phyloP scores from a whole-genome alignment of 2,797 vertebrate species.

The Denticeps clupeoides region DNA sequence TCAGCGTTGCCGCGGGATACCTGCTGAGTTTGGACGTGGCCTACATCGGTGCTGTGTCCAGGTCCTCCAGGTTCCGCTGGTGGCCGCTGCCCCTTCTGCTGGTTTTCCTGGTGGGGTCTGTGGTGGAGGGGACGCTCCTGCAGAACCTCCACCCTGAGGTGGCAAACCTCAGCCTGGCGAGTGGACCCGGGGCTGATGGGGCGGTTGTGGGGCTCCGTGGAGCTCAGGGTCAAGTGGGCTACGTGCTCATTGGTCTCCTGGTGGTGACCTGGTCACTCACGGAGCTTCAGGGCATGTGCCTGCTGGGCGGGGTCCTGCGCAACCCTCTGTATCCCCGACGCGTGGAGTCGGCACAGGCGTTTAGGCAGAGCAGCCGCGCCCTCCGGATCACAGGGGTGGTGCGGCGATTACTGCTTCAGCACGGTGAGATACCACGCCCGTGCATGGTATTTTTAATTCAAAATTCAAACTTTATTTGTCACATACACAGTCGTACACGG shows the following conservation, averaged over 20 bases:
- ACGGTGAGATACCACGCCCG: constrained; percentile 87
- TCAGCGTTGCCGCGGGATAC: constrained; percentile 84
- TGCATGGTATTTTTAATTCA: too few relatives aligned
- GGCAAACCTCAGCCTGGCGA: constrained; percentile 13
- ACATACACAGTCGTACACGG: too few relatives aligned
- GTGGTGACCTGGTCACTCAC: constrained; percentile 67
- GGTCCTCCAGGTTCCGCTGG: constrained; percentile 57
- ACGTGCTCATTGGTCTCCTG: constrained; percentile 71
- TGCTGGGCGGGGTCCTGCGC: constrained; percentile 78
- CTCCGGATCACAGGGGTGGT: constrained; percentile 70
- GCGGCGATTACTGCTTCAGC: constrained; percentile 77
- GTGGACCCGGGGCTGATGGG: constrained; percentile 1
- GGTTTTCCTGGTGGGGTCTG: constrained; percentile 59
- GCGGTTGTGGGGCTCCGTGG: constrained; percentile 21
- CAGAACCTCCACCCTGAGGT: constrained; percentile 60
- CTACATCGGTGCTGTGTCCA: constrained; percentile 56
- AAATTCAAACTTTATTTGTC: too few relatives aligned
- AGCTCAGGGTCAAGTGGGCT: constrained; percentile 69
- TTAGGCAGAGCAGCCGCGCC: constrained; percentile 70
- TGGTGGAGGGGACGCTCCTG: constrained; percentile 72
- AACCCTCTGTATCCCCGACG: constrained; percentile 92
- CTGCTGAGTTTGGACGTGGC: constrained; percentile 87
- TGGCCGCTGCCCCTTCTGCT: constrained; percentile 47
- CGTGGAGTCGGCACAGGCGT: constrained; percentile 67
- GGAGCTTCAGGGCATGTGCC: constrained; percentile 81